Evolutionary conservation across 2,888 invertebrate genomes (phyloP).

Genomic region (Platycheirus albimanus): DNA sequence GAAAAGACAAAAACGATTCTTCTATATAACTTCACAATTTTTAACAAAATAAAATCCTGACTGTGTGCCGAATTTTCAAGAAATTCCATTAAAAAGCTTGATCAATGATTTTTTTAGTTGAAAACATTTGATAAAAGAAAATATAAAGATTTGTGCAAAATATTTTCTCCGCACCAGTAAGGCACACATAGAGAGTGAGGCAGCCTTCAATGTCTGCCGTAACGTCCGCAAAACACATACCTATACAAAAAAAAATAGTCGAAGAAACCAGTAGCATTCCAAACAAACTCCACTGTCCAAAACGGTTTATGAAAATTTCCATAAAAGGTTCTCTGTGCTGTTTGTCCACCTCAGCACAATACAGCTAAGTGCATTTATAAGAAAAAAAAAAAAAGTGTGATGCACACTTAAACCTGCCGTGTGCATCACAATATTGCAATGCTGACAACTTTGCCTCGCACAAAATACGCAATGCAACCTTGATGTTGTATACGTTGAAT

Average conservation of each 20-base stretch:
- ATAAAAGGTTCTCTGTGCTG: slow-evolving; percentile 58
- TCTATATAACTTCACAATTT: no score
- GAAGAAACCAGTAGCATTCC: slow-evolving; percentile 66
- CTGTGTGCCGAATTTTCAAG: no score
- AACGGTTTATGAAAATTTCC: slow-evolving; percentile 60
- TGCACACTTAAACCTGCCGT: slow-evolving; percentile 21
- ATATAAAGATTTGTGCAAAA: neutral
- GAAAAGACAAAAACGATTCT: no score
- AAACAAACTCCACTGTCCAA: slow-evolving; percentile 57
- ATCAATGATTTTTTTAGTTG: no score
- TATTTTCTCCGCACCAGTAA: neutral
- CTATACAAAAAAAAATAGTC: neutral
- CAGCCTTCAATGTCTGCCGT: slow-evolving; percentile 3
- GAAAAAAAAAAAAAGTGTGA: slow-evolving; percentile 39
- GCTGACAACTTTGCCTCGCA: slow-evolving; percentile 38
- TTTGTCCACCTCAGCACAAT: slow-evolving; percentile 61
- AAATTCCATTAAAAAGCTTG: no score
- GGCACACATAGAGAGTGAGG: neutral
- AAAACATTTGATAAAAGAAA: no score
- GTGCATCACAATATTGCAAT: slow-evolving; percentile 24
- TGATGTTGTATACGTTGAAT: slow-evolving; percentile 16
- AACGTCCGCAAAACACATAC: slow-evolving; percentile 13
- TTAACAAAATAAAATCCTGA: no score
- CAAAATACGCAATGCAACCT: slow-evolving; percentile 50
- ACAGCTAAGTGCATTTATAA: slow-evolving; percentile 23